These are phyloP conservation scores for Sussaba pulchella DNA, from an alignment of 2,888 invertebrate species.

Conservation along the genomic window DNA sequence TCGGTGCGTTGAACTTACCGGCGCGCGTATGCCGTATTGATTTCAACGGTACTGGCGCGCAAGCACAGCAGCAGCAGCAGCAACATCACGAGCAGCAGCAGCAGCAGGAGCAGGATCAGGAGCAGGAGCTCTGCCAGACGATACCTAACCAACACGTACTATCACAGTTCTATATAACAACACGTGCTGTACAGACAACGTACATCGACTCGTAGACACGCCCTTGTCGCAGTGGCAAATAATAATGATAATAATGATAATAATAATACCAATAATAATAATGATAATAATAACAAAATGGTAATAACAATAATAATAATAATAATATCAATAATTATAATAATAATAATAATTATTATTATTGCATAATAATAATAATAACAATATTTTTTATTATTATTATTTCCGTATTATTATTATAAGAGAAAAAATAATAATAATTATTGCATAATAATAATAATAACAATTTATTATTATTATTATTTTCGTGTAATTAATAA, in stretches of 20 bases:
- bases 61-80: conserved; percentile 35
- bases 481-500: too few relatives aligned
- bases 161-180: not conserved
- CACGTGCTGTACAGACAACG: conserved; percentile 31
- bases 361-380: too few relatives aligned
- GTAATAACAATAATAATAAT: too few relatives aligned
- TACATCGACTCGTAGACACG: conserved; percentile 36
- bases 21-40: conserved; percentile 79
- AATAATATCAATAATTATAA: too few relatives aligned
- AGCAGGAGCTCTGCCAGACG: conserved; percentile 55
- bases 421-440: too few relatives aligned
- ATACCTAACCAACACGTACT: conserved; percentile 10
- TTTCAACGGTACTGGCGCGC: conserved; percentile 73
- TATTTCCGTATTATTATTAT: too few relatives aligned
- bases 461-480: too few relatives aligned
- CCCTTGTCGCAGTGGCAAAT: conserved; percentile 20
- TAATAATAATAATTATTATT: too few relatives aligned
- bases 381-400: too few relatives aligned
- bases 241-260: not conserved
- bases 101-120: conserved; percentile 43
- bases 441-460: too few relatives aligned
- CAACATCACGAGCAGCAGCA: conserved; percentile 14
- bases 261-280: too few relatives aligned
- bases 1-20: conserved; percentile 79
- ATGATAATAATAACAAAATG: too few relatives aligned